Evolutionary conservation across 2,797 vertebrate genomes (phyloP).

Genomic region (Poeciliopsis infans): DNA sequence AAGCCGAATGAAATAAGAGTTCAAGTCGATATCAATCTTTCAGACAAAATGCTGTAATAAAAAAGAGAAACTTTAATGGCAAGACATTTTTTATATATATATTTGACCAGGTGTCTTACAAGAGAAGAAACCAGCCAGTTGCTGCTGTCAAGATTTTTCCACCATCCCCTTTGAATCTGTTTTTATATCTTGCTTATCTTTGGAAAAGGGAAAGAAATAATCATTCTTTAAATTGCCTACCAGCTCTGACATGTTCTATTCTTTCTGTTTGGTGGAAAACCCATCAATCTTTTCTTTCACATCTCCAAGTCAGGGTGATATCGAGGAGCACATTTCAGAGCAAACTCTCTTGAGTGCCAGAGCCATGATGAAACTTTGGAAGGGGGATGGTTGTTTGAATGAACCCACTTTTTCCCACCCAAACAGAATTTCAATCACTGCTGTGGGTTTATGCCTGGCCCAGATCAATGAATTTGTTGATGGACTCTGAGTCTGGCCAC

Average conservation of each 20-base stretch:
- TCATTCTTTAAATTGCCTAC: slow-evolving; percentile 19
- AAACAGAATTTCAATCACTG: slow-evolving; percentile 54
- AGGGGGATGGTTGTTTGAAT: slow-evolving; percentile 22
- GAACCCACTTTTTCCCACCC: slow-evolving; percentile 35
- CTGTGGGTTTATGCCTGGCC: background rate
- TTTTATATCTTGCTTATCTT: slow-evolving; percentile 22
- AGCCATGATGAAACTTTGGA: slow-evolving; percentile 35
- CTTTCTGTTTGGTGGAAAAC: slow-evolving; percentile 21
- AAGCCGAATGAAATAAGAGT: slow-evolving; percentile 4
- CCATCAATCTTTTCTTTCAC: slow-evolving; percentile 38
- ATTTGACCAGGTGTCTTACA: slow-evolving; percentile 5
- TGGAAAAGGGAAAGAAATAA: slow-evolving; percentile 35
- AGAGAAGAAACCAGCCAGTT: slow-evolving; percentile 10
- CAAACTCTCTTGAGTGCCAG: slow-evolving; percentile 26
- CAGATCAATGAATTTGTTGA: slow-evolving; percentile 51
- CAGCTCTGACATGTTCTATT: slow-evolving; percentile 44
- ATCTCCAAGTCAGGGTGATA: slow-evolving; percentile 37
- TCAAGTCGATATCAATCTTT: background rate
- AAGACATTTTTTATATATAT: slow-evolving; percentile 28
- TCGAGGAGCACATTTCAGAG: slow-evolving; percentile 35
- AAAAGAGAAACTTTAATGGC: background rate
- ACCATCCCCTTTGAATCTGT: slow-evolving; percentile 13
- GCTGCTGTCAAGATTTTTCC: slow-evolving; percentile 36
- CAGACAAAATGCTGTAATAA: slow-evolving; percentile 15
- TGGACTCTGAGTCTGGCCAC: slow-evolving; percentile 19